Percentiles rank a stretch among this genome's conserved stretches.
phyloP scores from a whole-genome alignment of 1,140 invertebrate species.

The Helicorthomorpha holstii region DNA sequence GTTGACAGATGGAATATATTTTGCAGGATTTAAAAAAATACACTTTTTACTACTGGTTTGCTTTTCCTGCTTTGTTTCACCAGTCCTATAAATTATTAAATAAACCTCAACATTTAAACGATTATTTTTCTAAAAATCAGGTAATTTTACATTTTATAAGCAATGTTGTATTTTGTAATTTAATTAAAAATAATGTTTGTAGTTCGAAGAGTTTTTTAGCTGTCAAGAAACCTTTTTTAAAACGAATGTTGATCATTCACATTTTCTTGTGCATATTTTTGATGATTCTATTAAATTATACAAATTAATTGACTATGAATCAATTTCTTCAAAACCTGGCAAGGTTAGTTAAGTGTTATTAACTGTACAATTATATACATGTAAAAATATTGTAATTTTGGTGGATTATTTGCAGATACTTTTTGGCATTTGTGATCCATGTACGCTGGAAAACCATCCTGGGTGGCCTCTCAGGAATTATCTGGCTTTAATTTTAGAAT shows the following conservation, averaged over 20 bases:
- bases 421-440: slow-evolving; percentile 70
- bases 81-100: slow-evolving; percentile 10
- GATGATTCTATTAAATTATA: slow-evolving; percentile 2
- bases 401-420: slow-evolving; percentile 12
- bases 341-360: slow-evolving; percentile 3
- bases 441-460: slow-evolving; percentile 42
- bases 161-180: too few relatives aligned
- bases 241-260: background rate
- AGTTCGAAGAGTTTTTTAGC: too few relatives aligned
- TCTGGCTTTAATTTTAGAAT: slow-evolving; percentile 49
- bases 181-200: too few relatives aligned
- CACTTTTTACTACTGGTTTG: slow-evolving; percentile 86
- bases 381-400: background rate
- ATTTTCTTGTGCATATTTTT: slow-evolving; percentile 5
- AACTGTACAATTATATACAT: background rate
- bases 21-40: slow-evolving; percentile 80
- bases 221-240: background rate
- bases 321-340: background rate
- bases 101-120: too few relatives aligned
- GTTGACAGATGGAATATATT: slow-evolving; percentile 10
- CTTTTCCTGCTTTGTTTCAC: slow-evolving; percentile 64
- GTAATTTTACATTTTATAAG: too few relatives aligned
- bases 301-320: background rate
- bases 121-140: too few relatives aligned
- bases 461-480: slow-evolving; percentile 79